These are phyloP conservation scores for Mus musculus DNA, from an alignment of 2,113 vertebrate genomes.

Conservation along the genomic window DNA sequence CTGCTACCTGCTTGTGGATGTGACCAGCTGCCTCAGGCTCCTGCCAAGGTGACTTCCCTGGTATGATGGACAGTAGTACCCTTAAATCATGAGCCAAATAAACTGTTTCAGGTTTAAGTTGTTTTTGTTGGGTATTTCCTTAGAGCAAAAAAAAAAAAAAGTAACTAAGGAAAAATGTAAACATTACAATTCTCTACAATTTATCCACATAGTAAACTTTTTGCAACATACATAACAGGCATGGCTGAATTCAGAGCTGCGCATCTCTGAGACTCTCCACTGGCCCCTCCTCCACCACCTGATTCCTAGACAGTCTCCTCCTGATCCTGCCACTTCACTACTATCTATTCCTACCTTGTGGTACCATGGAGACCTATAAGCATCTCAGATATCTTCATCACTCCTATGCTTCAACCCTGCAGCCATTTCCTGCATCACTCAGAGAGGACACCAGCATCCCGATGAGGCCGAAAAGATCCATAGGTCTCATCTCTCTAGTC, in stretches of 20 bases:
- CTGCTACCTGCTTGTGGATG: background rate
- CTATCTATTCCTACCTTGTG: background rate
- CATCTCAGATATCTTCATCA: background rate
- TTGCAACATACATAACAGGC: background rate
- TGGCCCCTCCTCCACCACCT: background rate
- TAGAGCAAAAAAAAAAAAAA: background rate
- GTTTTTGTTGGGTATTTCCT: background rate
- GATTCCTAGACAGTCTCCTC: background rate
- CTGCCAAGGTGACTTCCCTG: background rate
- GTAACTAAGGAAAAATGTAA: background rate
- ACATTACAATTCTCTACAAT: background rate
- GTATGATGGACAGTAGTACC: too few species aligned
- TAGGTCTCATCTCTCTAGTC: background rate
- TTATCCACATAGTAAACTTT: background rate
- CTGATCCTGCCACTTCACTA: too few species aligned
- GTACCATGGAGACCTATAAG: background rate
- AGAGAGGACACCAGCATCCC: too few species aligned
- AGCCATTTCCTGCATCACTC: background rate
- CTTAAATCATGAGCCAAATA: background rate
- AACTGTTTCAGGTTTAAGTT: background rate
- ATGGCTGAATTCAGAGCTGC: background rate
- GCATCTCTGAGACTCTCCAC: background rate
- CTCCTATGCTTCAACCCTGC: background rate
- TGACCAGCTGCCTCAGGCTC: background rate
- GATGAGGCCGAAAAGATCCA: fast-evolving